Base-by-base conservation (phyloP, 53 echinoderm and acorn worm species). In the Echinarachnius parma region DNA sequence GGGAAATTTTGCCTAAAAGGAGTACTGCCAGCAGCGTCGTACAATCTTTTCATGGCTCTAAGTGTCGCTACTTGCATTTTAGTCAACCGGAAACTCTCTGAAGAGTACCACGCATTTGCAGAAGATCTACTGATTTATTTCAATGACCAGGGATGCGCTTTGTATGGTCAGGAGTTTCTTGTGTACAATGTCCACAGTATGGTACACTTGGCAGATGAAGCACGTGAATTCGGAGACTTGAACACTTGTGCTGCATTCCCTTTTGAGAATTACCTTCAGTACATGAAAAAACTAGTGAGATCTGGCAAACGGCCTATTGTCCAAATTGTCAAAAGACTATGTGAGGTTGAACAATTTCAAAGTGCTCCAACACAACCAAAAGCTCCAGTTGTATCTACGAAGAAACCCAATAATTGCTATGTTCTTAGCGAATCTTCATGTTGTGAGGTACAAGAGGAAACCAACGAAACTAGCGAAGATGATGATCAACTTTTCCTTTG, bases 181-280 rank as follows among this genome's bases (percentile, higher is more conserved):
- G 83, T 80, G 13, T 87, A 87, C 36, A 88, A 88, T 58, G 83
- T 88, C 28, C 89, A 88, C 70, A 76, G 80, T 21, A 76, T 88
- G 80, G 58, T 80, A 13, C 89, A 88, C 20, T 76, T 88, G 76
- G 77, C 83, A 5, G 89, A 80, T 80, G 89, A 88, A 32, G 83
- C 80, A 30, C 31, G 36, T 26, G 50, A 34, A 68, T 76, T 67
- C 56, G 80, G 89, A 26, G 49, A 62, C 29, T 13, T 88, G 8
- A 68, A 88, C 57, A 25, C 11, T 4, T 88, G 68, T 37, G 61
- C 76, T 75, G 83, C 89, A 61, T 88, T 89, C 47, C 75, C 81
- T 21, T 89, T 89, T 77, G 89, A 89, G 48, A 80, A 81, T 57
- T 84, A 77, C 53, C 52, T 89, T 9, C 81, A 84, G 55, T 31